Evolutionary conservation across 1,140 invertebrate genomes (phyloP).

Genomic region (Anastrepha ludens): DNA sequence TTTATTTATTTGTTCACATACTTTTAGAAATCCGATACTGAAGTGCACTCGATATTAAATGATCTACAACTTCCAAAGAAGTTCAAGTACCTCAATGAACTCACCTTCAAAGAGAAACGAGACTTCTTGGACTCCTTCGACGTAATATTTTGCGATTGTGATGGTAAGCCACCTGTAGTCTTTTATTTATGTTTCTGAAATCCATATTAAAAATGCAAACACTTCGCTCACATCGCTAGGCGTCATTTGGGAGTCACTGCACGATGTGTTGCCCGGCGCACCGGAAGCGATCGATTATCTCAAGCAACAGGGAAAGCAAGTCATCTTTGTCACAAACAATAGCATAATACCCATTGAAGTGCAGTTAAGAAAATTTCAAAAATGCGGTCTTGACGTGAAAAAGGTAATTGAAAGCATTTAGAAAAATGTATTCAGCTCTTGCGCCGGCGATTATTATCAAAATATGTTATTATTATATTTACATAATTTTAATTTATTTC

Average conservation of each 20-base stretch:
- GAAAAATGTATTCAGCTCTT: neutral
- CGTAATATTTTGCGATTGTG: constrained; percentile 74
- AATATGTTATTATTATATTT: neutral
- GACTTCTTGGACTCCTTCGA: constrained; percentile 75
- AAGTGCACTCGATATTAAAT: neutral
- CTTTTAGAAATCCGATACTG: neutral
- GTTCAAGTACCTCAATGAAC: constrained; percentile 60
- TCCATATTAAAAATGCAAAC: neutral
- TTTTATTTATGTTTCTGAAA: neutral
- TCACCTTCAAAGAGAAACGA: constrained; percentile 62
- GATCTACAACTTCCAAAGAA: neutral
- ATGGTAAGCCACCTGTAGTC: constrained; percentile 65
- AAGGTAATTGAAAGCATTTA: constrained; percentile 57
- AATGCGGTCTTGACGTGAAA: constrained; percentile 73
- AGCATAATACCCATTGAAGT: constrained; percentile 70
- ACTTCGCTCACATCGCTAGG: constrained; percentile 70
- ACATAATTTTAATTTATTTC: constrained; percentile 1
- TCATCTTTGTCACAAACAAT: constrained; percentile 84
- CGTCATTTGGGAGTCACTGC: constrained; percentile 77
- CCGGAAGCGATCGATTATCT: constrained; percentile 76
- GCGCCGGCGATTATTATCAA: neutral
- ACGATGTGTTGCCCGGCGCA: constrained; percentile 75
- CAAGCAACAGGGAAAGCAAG: constrained; percentile 78
- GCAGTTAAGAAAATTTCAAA: constrained; percentile 70
- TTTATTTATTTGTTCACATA: neutral